Percentiles rank a stretch among this genome's conserved stretches.
Conservation (phyloP, 1,140 invertebrate species). For the Drosophila suzukii region DNA sequence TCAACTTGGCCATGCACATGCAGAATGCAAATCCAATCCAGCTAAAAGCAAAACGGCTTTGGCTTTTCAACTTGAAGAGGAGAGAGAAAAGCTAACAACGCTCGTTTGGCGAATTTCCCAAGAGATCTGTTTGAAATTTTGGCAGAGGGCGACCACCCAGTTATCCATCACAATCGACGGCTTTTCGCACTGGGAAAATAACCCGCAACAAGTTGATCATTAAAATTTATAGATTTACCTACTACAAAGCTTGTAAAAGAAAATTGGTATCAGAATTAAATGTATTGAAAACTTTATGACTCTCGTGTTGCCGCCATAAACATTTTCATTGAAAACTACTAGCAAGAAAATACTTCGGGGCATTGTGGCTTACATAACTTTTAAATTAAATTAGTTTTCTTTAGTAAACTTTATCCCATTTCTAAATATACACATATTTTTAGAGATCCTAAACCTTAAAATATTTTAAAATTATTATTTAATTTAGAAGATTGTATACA, state of each 20-base stretch:
- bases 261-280: background rate
- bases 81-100: slow-evolving; percentile 12
- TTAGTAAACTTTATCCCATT: background rate
- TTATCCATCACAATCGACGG: slow-evolving; percentile 44
- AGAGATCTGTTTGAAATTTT: slow-evolving; percentile 45
- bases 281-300: background rate
- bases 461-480: no score
- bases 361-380: background rate
- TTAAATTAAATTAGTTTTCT: background rate
- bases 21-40: slow-evolving; percentile 51
- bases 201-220: no score
- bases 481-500: no score
- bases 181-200: slow-evolving; percentile 30
- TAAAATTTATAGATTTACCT: background rate
- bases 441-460: no score
- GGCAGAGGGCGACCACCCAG: slow-evolving; percentile 17
- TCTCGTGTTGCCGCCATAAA: slow-evolving; percentile 1
- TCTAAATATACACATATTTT: no score
- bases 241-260: background rate
- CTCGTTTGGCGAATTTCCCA: slow-evolving; percentile 52
- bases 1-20: slow-evolving; percentile 61
- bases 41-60: slow-evolving; percentile 37
- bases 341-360: background rate
- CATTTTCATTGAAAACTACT: background rate
- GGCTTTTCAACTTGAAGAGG: slow-evolving; percentile 10